Base-by-base conservation (phyloP, 1,140 invertebrate genomes). In the Nomia melanderi region DNA sequence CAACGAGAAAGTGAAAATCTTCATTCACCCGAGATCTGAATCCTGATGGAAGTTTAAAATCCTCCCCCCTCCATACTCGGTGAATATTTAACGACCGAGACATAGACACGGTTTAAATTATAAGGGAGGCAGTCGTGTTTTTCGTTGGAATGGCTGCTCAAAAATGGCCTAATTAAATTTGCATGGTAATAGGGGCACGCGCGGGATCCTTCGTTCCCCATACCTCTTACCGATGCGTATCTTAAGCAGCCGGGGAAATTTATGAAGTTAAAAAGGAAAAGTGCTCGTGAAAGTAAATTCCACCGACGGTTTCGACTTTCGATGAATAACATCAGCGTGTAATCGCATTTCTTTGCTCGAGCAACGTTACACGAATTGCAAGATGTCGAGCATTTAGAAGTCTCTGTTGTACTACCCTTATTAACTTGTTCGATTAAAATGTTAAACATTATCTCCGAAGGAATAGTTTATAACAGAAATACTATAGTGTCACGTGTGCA, bases 131-230 rank as follows among this genome's bases (percentile, higher is more conserved):
- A 53, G 31, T 77, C 14, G 39, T 50, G 25, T 47, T 71, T 54
- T 31, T 39, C 27, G n/a, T 11, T 14, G 20, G 17, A n/a, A 25
- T 39, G 47, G 14, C 36, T 33, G 36, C 36, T 44, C 41, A 25
- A 77, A 63, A 54, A 54, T 56, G 44, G 71, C 54, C 63, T 65
- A 62, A 69, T 75, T 53, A 44, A 79, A 79, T 79, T 79, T 76
- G 77, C 77, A 78, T 78, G 31, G 60, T 65, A 74, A 78, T 66
- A 39, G 60, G 23, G 39, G 27, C 27, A 23, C 50, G 39, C 44
- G 44, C 31, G 29, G 12, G n/a, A 41, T 9, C 25, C 53, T 25
- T 23, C 39, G 14, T 6, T 29, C 53, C 25, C 8, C 41, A n/a
- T n/a, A n/a, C n/a, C n/a, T n/a, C n/a, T n/a, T n/a, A n/a, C n/a